A percentile compares a stretch with the other conserved stretches of the same genome.
phyloP scores from a whole-genome alignment of 2,797 vertebrate genomes.

The Bothrops alternatus region DNA sequence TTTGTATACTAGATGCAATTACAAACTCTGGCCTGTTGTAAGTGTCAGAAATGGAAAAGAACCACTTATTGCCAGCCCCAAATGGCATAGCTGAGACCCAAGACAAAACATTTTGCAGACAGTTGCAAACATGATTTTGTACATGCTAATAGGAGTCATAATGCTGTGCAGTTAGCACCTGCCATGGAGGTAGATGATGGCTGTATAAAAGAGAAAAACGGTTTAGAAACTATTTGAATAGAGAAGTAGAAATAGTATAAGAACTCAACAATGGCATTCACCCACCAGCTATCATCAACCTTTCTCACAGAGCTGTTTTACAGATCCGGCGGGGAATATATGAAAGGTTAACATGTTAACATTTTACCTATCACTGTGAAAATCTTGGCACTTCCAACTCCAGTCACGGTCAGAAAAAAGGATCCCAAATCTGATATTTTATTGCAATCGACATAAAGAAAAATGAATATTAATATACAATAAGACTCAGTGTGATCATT shows the following conservation, averaged over 20 bases:
- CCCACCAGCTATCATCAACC: neutral
- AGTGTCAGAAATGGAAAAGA: neutral
- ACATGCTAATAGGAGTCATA: neutral
- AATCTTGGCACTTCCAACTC: neutral
- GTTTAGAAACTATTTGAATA: neutral
- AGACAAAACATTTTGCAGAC: neutral
- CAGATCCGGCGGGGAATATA: neutral
- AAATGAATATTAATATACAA: neutral
- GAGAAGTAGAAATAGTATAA: neutral
- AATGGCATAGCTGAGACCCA: neutral
- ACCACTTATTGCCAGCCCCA: neutral
- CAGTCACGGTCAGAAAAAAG: neutral
- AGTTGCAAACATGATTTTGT: neutral
- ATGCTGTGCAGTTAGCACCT: neutral
- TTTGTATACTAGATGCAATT: neutral
- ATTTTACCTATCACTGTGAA: neutral
- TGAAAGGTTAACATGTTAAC: neutral
- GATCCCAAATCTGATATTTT: neutral
- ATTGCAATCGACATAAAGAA: neutral
- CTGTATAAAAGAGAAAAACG: neutral
- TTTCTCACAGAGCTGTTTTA: neutral
- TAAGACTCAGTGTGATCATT: neutral
- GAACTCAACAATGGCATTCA: neutral
- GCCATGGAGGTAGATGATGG: neutral
- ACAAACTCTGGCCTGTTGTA: neutral